Conservation (phyloP, 1,140 invertebrate genomes). For the Alviniconcha marisindica region DNA sequence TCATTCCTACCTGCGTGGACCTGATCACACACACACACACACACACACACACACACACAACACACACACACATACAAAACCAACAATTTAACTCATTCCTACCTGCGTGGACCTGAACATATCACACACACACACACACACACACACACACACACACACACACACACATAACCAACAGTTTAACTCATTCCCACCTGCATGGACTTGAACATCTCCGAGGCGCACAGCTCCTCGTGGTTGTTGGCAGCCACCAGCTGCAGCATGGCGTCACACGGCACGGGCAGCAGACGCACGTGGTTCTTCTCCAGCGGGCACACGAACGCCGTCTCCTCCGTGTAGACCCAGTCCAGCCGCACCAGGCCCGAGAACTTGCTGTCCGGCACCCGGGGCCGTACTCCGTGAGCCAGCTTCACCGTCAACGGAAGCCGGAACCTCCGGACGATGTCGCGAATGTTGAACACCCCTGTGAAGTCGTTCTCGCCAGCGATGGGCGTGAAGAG, state of each 20-base stretch:
- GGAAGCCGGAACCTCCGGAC: conserved; percentile 89
- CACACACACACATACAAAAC: background rate
- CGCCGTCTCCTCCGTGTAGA: conserved; percentile 83
- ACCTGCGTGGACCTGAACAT: too few species aligned
- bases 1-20: too few species aligned
- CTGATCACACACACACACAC: background rate
- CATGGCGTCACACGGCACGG: conserved; percentile 89
- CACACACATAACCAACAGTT: background rate
- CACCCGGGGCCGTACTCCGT: conserved; percentile 87
- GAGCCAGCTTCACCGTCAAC: conserved; percentile 91
- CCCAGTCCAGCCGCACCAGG: conserved; percentile 88
- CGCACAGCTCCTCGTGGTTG: conserved; percentile 88
- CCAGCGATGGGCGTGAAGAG: conserved; percentile 93
- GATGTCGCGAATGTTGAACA: conserved; percentile 88
- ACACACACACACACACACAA: background rate
- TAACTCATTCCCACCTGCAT: conserved; percentile 78
- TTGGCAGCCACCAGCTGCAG: conserved; percentile 89
- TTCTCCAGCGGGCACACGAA: conserved; percentile 84
- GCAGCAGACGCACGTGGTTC: conserved; percentile 85
- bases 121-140: too few species aligned
- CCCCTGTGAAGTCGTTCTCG: conserved; percentile 94
- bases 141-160: conserved; percentile 11
- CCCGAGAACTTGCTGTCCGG: conserved; percentile 76
- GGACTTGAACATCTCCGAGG: conserved; percentile 87
- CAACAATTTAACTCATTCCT: too few species aligned